A percentile compares a stretch with the other conserved stretches of the same genome.
Evolutionary conservation across 2,113 vertebrate species (phyloP).

Genomic region (Upupa epops): DNA sequence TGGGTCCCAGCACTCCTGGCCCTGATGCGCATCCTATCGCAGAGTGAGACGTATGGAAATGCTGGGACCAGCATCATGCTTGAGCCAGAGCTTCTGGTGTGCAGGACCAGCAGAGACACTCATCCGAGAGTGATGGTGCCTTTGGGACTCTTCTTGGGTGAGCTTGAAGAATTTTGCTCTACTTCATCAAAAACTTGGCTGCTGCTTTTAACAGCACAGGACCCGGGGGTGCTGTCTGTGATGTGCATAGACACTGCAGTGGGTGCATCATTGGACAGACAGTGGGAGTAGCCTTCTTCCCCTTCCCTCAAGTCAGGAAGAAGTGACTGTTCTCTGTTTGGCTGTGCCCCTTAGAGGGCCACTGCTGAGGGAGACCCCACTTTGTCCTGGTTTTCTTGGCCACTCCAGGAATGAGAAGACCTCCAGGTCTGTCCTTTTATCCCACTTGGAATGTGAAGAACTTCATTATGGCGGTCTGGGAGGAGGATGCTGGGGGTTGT

Average conservation of each 20-base stretch:
- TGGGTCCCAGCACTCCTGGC: not conserved
- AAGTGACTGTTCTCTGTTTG: not conserved
- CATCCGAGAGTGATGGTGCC: not conserved
- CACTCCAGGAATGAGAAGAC: rapidly evolving
- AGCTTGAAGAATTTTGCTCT: not conserved
- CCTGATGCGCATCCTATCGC: rapidly evolving
- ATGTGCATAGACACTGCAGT: not conserved
- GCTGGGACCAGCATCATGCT: rapidly evolving
- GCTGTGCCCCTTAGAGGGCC: not conserved
- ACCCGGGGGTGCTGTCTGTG: rapidly evolving
- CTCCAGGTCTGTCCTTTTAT: rapidly evolving
- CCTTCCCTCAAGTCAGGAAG: not conserved
- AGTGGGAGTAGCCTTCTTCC: not conserved
- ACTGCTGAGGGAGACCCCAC: not conserved
- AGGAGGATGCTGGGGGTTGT: rapidly evolving
- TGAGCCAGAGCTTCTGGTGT: not conserved
- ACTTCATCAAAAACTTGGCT: not conserved
- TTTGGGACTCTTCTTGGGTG: rapidly evolving
- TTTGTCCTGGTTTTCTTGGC: not conserved
- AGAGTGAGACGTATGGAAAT: rapidly evolving
- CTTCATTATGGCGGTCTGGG: rapidly evolving
- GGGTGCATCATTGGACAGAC: not conserved
- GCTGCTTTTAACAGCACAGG: not conserved
- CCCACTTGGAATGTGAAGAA: not conserved
- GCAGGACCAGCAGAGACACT: rapidly evolving